phyloP scores from a whole-genome alignment of 2,113 vertebrate genomes.

The Neolamprologus fasciatus region DNA sequence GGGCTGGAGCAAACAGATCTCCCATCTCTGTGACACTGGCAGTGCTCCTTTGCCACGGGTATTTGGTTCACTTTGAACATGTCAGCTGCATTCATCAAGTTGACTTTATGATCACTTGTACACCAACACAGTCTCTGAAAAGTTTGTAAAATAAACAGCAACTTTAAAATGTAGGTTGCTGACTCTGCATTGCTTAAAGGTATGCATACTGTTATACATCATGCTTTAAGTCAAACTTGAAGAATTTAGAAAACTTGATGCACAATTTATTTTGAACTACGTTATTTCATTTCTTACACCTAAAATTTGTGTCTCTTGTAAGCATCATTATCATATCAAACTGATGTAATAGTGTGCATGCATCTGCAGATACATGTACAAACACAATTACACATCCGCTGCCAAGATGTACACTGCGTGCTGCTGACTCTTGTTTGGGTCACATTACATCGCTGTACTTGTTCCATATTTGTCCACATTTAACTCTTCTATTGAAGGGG shows the following conservation, averaged over 20 bases:
- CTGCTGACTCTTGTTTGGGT: neutral
- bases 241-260: neutral
- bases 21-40: neutral
- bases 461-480: neutral
- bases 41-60: neutral
- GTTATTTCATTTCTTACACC: neutral
- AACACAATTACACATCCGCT: neutral
- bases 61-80: neutral
- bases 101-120: neutral
- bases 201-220: neutral
- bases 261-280: neutral
- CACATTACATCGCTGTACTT: neutral
- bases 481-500: neutral
- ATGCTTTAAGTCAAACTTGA: neutral
- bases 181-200: neutral
- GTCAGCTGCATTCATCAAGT: neutral
- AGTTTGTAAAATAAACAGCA: constrained; percentile 18
- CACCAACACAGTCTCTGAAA: neutral
- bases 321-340: neutral
- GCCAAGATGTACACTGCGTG: neutral
- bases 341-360: neutral
- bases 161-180: neutral
- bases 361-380: neutral
- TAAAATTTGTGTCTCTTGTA: neutral
- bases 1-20: constrained; percentile 31